Conservation (phyloP, 2,797 vertebrate species). For the Epinephelus malabaricus region DNA sequence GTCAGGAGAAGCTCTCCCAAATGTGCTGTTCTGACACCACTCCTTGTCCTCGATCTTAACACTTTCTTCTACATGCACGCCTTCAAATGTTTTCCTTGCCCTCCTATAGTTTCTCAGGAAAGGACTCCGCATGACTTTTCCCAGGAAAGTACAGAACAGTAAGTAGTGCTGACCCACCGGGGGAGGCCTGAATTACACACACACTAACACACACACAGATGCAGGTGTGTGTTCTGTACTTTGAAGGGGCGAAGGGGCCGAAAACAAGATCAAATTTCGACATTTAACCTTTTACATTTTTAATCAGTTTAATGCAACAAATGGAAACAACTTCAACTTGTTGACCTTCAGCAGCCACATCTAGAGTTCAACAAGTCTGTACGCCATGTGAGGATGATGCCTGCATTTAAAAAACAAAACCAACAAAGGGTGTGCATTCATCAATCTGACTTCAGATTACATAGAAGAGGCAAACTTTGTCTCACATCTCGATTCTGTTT, state of each 20-base stretch:
- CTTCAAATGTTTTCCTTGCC: slow-evolving; percentile 21
- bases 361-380: background rate
- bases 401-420: background rate
- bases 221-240: background rate
- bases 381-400: no score
- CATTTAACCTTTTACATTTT: background rate
- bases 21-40: slow-evolving; percentile 8
- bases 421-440: background rate
- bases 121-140: slow-evolving; percentile 51
- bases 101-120: slow-evolving; percentile 55
- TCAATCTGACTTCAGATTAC: background rate
- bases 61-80: slow-evolving; percentile 7
- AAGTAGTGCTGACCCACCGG: slow-evolving; percentile 30
- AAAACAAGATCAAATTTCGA: background rate
- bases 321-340: background rate
- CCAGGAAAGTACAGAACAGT: slow-evolving; percentile 60
- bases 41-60: background rate
- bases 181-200: slow-evolving; percentile 7
- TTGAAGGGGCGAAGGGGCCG: background rate
- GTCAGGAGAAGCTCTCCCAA: slow-evolving; percentile 18
- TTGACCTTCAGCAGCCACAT: background rate
- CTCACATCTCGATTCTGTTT: fast-evolving
- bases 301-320: background rate
- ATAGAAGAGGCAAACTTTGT: background rate
- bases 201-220: background rate